Evolutionary conservation across 64 coral and sea anemone genomes (phyloP).

Genomic region (Dendronephthya gigantea): DNA sequence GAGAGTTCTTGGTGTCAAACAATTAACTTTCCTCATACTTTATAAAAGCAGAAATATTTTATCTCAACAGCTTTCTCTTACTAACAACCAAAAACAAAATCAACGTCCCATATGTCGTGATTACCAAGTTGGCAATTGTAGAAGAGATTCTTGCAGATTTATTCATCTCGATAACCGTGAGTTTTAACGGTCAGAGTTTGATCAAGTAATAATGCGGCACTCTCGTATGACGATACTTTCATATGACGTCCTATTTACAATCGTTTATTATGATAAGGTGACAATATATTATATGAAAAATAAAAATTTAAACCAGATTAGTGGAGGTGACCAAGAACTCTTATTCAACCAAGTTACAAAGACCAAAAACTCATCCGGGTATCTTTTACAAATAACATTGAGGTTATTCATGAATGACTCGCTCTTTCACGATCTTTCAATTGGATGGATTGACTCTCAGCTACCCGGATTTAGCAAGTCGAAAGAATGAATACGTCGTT

Average conservation of each 20-base stretch:
- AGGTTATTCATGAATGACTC: too few relatives aligned
- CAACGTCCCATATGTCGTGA: slow-evolving; percentile 84
- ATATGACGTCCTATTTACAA: slow-evolving; percentile 27
- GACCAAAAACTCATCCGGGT: too few relatives aligned
- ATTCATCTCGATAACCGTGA: slow-evolving; percentile 74
- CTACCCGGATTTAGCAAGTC: too few relatives aligned
- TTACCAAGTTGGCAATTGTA: slow-evolving; percentile 87
- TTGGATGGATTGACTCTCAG: too few relatives aligned
- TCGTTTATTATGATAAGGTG: too few relatives aligned
- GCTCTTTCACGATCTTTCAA: too few relatives aligned
- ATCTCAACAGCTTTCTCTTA: slow-evolving; percentile 15
- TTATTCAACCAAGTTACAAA: too few relatives aligned
- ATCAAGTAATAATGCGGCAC: not conserved
- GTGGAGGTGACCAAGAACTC: too few relatives aligned
- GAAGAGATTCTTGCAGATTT: slow-evolving; percentile 98
- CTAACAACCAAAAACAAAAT: not conserved
- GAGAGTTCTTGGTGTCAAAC: not conserved
- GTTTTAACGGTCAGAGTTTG: not conserved
- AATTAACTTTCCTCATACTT: not conserved
- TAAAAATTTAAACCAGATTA: too few relatives aligned
- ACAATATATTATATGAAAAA: too few relatives aligned
- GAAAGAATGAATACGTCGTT: too few relatives aligned
- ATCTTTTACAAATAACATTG: too few relatives aligned
- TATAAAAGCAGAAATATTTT: not conserved
- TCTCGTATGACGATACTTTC: slow-evolving; percentile 37